Evolutionary conservation across 2,888 invertebrate genomes (phyloP), one percentile per base, ranked within the genome.

Genomic region (Lomographa bimaculata): DNA sequence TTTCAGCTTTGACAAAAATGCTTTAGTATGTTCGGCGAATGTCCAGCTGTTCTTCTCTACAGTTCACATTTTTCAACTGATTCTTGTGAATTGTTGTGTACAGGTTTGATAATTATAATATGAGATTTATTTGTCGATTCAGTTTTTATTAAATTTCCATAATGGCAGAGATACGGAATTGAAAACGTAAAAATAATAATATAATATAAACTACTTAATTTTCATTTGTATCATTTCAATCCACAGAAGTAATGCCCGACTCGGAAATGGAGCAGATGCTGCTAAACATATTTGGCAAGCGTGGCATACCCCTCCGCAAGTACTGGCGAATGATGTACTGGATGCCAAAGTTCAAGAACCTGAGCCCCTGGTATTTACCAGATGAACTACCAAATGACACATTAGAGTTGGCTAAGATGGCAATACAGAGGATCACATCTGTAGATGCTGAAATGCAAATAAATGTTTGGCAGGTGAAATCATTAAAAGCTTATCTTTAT

Each of bases 311-410:
- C 0, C 68, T 95, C 2, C 85, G 94, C 36, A 95, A 94, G 64
- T 94, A 90, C 64, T 94, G 94, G 94, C 89, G 95, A 5, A 94
- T 96, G 94, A 92, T 94, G 92, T 96, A 96, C 63, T 96, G 95
- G 96, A 94, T 95, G 94, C 98, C 98, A 0, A 99, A 99, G 76
- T 97, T 99, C 70, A 96, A 94, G 68, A 94, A 98, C 69, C 76
- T 95, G 0, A 96, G 95, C 36, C 98, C 98, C 0, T 98, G 96
- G 95, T 92, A 92, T 2, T 75, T 96, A 34, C 97, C 97, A 0
- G 91, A 92, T 29, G 91, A 93, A 0, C 71, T 96, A n/a, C 97
- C 98, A 0, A 87, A 90, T 50, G 95, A 96, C 64, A 89, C 92
- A 0, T 77, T 94, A 6, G 94, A 95, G 63, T 74, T 98, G 28